phyloP scores from a whole-genome alignment of 64 coral and sea anemone species.

The Actinia equina region DNA sequence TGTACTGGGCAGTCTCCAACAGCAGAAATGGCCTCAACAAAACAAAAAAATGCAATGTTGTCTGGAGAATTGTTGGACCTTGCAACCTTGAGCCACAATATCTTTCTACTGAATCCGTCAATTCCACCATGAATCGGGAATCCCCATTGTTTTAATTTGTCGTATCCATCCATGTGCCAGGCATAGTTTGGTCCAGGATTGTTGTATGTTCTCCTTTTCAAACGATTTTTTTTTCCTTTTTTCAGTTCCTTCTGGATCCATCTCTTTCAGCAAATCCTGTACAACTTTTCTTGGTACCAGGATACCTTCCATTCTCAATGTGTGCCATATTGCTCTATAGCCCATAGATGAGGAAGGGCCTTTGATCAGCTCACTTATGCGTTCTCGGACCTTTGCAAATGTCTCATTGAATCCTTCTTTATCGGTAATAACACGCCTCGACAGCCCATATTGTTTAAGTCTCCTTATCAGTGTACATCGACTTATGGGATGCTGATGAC shows the following conservation, averaged over 20 bases:
- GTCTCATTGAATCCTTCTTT: too few species aligned
- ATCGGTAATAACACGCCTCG: too few species aligned
- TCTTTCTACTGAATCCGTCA: slow-evolving; percentile 37
- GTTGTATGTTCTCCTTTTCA: slow-evolving; percentile 33
- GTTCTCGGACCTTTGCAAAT: too few species aligned
- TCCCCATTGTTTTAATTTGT: slow-evolving; percentile 41
- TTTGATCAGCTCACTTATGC: too few species aligned
- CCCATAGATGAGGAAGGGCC: too few species aligned
- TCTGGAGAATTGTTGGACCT: slow-evolving; percentile 40
- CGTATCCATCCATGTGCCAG: slow-evolving; percentile 47
- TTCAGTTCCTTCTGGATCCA: slow-evolving; percentile 39
- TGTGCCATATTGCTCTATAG: too few species aligned
- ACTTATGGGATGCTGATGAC: slow-evolving; percentile 1
- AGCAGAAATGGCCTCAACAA: not conserved
- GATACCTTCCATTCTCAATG: too few species aligned
- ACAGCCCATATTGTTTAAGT: too few species aligned
- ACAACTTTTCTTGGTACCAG: slow-evolving; percentile 40
- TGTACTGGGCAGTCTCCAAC: slow-evolving; percentile 13
- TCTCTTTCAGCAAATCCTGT: slow-evolving; percentile 45
- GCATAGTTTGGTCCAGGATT: slow-evolving; percentile 27
- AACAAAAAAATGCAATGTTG: slow-evolving; percentile 31
- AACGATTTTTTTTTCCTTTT: slow-evolving; percentile 19
- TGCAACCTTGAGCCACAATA: slow-evolving; percentile 38
- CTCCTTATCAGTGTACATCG: too few species aligned
- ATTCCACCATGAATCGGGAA: slow-evolving; percentile 47